phyloP scores from a whole-genome alignment of 2,113 vertebrate genomes.

The Cynopterus brachyotis region DNA sequence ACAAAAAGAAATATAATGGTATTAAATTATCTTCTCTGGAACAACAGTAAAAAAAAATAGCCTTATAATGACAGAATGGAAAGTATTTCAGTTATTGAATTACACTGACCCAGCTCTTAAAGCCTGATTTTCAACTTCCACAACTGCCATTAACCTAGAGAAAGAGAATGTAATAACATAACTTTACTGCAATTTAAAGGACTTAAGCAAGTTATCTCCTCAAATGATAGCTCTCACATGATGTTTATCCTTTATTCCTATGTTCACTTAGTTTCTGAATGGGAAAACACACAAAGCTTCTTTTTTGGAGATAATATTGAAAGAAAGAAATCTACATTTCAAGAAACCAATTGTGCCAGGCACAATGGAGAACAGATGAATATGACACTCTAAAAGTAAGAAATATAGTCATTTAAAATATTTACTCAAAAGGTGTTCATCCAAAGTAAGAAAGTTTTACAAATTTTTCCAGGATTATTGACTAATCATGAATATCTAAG shows the following conservation, averaged over 20 bases:
- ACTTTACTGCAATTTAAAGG: background rate
- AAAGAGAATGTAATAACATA: background rate
- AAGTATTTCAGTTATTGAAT: slow-evolving; percentile 58
- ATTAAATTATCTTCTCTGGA: background rate
- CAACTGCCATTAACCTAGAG: background rate
- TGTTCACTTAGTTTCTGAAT: slow-evolving; percentile 9
- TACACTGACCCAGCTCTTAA: slow-evolving; percentile 22
- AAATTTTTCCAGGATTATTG: background rate
- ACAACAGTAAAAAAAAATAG: background rate
- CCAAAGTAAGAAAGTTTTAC: background rate
- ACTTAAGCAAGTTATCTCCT: slow-evolving; percentile 15
- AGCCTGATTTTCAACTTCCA: background rate
- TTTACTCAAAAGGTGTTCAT: background rate
- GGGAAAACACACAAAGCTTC: background rate
- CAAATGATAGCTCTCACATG: background rate
- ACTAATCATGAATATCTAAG: background rate
- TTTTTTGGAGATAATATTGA: background rate
- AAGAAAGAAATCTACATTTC: background rate
- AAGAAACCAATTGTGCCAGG: background rate
- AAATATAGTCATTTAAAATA: background rate
- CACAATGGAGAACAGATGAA: background rate
- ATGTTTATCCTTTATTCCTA: background rate
- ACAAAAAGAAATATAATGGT: slow-evolving; percentile 8
- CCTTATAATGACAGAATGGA: slow-evolving; percentile 21
- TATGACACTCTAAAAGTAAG: background rate